A percentile compares a stretch with the other conserved stretches of the same genome.
Conservation (phyloP, 2,113 vertebrate genomes). For the Suricata suricatta region DNA sequence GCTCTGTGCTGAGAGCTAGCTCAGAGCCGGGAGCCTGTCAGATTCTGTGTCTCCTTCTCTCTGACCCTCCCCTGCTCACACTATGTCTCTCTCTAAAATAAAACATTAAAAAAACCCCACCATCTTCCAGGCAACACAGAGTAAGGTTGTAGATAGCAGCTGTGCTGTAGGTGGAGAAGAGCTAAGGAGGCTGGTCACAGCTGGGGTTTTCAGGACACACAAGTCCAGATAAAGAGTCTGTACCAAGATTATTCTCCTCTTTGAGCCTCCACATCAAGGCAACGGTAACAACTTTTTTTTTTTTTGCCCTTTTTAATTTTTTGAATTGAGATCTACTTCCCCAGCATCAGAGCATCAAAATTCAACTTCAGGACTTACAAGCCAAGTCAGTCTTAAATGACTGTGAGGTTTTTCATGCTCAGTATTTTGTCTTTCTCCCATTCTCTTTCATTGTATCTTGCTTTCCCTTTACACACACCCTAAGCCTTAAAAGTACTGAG, state of each 20-base stretch:
- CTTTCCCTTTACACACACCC: not conserved
- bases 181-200: not conserved
- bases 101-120: not conserved
- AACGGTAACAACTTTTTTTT: not conserved
- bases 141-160: not conserved
- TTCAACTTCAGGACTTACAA: not conserved
- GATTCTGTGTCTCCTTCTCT: too few species aligned
- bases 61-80: too few species aligned
- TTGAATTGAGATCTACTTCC: not conserved
- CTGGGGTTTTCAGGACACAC: not conserved
- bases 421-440: not conserved
- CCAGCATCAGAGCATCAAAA: not conserved
- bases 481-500: not conserved
- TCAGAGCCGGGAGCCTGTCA: too few species aligned
- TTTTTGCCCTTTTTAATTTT: not conserved
- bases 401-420: not conserved
- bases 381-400: not conserved
- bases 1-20: too few species aligned
- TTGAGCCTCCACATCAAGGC: not conserved
- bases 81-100: too few species aligned
- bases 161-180: not conserved
- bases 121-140: not conserved
- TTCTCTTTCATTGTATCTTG: slow-evolving; percentile 23
- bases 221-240: not conserved
- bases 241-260: not conserved